Percentiles rank a stretch among this genome's conserved stretches.
phyloP scores from a whole-genome alignment of 2,113 vertebrate genomes.

The Chamaea fasciata region DNA sequence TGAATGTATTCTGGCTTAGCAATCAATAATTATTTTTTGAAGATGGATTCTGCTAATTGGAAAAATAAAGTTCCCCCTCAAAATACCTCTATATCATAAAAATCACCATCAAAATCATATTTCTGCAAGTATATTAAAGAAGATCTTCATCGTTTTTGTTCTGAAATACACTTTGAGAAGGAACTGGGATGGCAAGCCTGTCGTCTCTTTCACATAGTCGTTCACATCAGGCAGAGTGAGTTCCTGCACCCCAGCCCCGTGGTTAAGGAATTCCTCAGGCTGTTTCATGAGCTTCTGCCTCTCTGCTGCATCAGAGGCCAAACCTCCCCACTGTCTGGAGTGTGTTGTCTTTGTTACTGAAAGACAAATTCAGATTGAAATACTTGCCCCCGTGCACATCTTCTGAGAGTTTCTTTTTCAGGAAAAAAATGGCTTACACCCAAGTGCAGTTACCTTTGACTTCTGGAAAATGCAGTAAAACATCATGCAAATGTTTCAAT shows the following conservation, averaged over 20 bases:
- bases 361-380: background rate
- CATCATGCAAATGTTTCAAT: background rate
- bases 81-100: background rate
- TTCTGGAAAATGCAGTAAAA: background rate
- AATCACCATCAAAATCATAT: background rate
- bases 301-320: background rate
- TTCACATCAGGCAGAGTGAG: background rate
- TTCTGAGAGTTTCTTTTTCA: background rate
- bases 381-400: background rate
- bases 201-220: fast-evolving
- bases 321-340: background rate
- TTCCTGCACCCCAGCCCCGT: background rate
- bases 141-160: background rate
- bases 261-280: background rate
- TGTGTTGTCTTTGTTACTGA: background rate
- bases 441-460: background rate
- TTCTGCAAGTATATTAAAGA: background rate
- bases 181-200: background rate
- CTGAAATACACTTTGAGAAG: background rate
- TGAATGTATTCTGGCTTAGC: background rate
- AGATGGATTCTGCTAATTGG: background rate
- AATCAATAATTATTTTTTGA: background rate
- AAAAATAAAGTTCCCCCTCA: background rate
- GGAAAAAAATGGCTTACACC: background rate
- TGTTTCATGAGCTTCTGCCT: background rate